Percentiles rank a stretch among this genome's conserved stretches.
Evolutionary conservation across 2,797 vertebrate genomes (phyloP).

Genomic region (Microctenopoma steveboyesi): DNA sequence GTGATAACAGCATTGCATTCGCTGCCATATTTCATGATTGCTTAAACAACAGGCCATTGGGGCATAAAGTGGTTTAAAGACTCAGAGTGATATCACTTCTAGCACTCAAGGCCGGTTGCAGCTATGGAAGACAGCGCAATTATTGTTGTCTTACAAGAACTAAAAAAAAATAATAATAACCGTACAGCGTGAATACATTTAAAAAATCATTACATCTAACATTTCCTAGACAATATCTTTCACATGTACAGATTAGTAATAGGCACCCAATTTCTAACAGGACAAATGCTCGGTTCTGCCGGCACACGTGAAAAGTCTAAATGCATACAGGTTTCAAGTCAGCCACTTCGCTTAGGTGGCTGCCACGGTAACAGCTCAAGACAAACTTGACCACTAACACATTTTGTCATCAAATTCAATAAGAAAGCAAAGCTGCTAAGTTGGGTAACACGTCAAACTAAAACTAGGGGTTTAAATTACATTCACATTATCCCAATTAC

Average conservation of each 20-base stretch:
- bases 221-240: conserved; percentile 64
- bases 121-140: conserved; percentile 79
- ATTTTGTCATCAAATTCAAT: conserved; percentile 66
- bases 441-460: conserved; percentile 71
- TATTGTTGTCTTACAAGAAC: conserved; percentile 46
- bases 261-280: conserved; percentile 64
- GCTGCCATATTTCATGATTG: conserved; percentile 70
- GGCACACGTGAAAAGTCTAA: conserved; percentile 35
- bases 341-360: conserved; percentile 22
- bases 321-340: conserved; percentile 18
- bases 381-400: conserved; percentile 66
- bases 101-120: conserved; percentile 66
- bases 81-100: conserved; percentile 63
- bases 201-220: conserved; percentile 66
- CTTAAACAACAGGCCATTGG: conserved; percentile 63
- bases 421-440: conserved; percentile 69
- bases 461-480: conserved; percentile 76
- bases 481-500: conserved; percentile 77
- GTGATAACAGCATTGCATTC: conserved; percentile 68
- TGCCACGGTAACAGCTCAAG: conserved; percentile 53
- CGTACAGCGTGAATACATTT: conserved; percentile 67
- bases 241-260: conserved; percentile 65
- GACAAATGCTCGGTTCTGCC: conserved; percentile 48
- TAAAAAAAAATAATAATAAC: conserved; percentile 13
- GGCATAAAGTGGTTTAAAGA: conserved; percentile 54